These are phyloP conservation scores for Apis florea DNA, from an alignment of 1,140 invertebrate species.

Conservation along the genomic window DNA sequence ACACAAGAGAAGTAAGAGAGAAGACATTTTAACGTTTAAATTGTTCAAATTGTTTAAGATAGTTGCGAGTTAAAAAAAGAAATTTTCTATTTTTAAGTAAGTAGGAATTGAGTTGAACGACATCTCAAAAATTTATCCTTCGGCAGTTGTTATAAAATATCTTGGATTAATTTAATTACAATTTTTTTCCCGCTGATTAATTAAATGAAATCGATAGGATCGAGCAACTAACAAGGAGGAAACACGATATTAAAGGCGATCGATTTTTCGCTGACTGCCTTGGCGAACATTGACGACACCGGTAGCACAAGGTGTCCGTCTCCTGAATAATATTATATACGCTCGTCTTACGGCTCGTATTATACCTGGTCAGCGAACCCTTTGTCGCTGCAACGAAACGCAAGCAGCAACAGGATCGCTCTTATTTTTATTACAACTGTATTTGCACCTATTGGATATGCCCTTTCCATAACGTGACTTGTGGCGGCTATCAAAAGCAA, in stretches of 20 bases:
- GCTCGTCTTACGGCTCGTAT: conserved; percentile 45
- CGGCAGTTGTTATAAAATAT: too few relatives aligned
- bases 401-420: background rate
- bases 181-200: too few relatives aligned
- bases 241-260: conserved; percentile 27
- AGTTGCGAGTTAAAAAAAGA: too few relatives aligned
- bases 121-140: too few relatives aligned
- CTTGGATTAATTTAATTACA: too few relatives aligned
- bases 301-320: background rate
- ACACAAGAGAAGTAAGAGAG: too few relatives aligned
- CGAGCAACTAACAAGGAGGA: background rate
- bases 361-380: conserved; percentile 48
- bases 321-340: background rate
- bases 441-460: background rate
- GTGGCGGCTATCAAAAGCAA: background rate
- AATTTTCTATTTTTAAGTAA: too few relatives aligned
- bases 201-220: background rate
- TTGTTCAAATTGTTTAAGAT: too few relatives aligned
- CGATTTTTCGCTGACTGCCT: conserved; percentile 40
- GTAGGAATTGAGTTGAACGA: too few relatives aligned
- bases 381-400: conserved; percentile 30
- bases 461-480: background rate
- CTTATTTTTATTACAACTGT: background rate
- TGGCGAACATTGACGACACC: conserved; percentile 4
- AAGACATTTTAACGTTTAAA: too few relatives aligned